Percentiles rank a stretch among this genome's conserved stretches.
Evolutionary conservation across 2,888 invertebrate species (phyloP).

Genomic region (Pterobdella sp.): DNA sequence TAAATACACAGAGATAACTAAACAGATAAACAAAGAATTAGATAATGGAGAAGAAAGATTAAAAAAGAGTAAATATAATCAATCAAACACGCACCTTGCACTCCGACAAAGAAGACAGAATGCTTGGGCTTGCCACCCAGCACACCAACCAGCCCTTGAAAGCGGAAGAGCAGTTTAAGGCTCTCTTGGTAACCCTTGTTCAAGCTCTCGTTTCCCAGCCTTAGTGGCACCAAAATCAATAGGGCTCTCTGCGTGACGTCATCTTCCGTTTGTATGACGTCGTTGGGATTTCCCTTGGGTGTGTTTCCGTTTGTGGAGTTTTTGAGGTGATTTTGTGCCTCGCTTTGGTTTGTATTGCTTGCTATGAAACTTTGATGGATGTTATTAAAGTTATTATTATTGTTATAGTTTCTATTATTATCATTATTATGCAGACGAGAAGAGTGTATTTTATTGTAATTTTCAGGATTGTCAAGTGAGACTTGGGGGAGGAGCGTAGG

Average conservation of each 20-base stretch:
- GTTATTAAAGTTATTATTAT: conserved; percentile 10
- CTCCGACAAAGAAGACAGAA: conserved; percentile 85
- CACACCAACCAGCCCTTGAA: conserved; percentile 77
- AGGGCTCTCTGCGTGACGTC: conserved; percentile 50
- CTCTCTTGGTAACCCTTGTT: conserved; percentile 77
- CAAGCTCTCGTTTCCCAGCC: conserved; percentile 76
- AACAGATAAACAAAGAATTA: background rate
- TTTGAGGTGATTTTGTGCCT: background rate
- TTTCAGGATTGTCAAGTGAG: no score
- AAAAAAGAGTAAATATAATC: background rate
- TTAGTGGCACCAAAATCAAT: conserved; percentile 72
- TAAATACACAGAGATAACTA: background rate
- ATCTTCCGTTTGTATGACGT: background rate
- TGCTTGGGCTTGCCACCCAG: conserved; percentile 87
- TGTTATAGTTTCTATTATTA: background rate
- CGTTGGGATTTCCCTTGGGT: background rate
- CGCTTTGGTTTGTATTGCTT: background rate
- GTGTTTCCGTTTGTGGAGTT: background rate
- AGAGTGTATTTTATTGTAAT: no score
- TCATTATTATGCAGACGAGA: background rate
- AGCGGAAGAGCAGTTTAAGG: conserved; percentile 68
- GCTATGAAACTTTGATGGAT: background rate
- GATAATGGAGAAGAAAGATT: background rate
- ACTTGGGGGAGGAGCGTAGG: no score
- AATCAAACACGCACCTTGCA: conserved; percentile 71